A percentile compares a stretch with the other conserved stretches of the same genome.
Evolutionary conservation across 2,113 vertebrate species (phyloP).

Genomic region (Haplochromis burtoni): DNA sequence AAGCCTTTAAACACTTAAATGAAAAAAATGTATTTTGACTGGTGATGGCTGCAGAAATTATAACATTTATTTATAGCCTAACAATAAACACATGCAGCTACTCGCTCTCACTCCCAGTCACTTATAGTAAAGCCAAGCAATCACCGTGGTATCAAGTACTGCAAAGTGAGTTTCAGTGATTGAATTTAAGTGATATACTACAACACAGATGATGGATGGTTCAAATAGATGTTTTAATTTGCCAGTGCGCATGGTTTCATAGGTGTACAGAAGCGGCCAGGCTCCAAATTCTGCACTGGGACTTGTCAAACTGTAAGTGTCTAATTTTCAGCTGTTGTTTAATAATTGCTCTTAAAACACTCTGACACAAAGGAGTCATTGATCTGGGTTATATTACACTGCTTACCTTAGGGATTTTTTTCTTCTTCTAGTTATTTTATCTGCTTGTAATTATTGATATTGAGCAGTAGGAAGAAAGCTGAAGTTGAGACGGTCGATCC

Average conservation of each 20-base stretch:
- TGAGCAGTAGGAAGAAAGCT: conserved; percentile 4
- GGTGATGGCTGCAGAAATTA: conserved; percentile 22
- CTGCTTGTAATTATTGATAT: conserved; percentile 37
- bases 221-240: conserved; percentile 25
- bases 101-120: neutral
- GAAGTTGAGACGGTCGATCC: neutral
- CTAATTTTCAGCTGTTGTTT: conserved; percentile 7
- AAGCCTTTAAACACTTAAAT: conserved; percentile 23
- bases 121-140: neutral
- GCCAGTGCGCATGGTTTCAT: neutral
- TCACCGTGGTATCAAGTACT: neutral
- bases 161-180: neutral
- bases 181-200: neutral
- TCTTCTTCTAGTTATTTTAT: neutral
- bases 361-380: conserved; percentile 26
- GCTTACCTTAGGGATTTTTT: conserved; percentile 5
- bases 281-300: neutral
- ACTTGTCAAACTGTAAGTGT: neutral
- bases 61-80: conserved; percentile 27
- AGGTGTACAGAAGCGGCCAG: neutral
- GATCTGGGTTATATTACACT: conserved; percentile 26
- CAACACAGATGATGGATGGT: conserved; percentile 10
- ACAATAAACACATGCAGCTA: conserved; percentile 9
- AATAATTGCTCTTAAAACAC: conserved; percentile 27
- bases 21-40: conserved; percentile 1